phyloP scores from a whole-genome alignment of 1,140 invertebrate species.

The Lutraria rhynchaena region DNA sequence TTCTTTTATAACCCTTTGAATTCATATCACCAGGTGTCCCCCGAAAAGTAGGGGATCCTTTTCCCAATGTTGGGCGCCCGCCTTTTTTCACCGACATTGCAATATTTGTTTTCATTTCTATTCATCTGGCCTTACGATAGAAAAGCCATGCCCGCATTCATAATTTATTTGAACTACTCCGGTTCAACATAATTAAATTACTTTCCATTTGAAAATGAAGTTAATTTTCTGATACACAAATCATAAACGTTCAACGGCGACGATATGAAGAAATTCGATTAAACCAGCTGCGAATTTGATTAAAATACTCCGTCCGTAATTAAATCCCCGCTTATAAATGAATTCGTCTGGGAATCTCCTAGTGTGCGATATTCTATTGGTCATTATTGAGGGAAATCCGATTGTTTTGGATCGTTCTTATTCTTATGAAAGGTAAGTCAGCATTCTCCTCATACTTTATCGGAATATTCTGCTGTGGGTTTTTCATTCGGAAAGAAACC shows the following conservation, averaged over 20 bases:
- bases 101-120: slow-evolving; percentile 32
- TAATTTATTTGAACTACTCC: slow-evolving; percentile 22
- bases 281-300: slow-evolving; percentile 39
- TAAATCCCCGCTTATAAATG: not conserved
- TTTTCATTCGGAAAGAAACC: slow-evolving; percentile 1
- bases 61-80: not conserved
- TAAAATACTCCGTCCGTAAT: slow-evolving; percentile 18
- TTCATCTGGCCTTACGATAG: not conserved
- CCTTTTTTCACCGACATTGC: not conserved
- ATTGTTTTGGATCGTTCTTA: slow-evolving; percentile 1
- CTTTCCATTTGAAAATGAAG: slow-evolving; percentile 22
- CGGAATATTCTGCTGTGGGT: slow-evolving; percentile 7
- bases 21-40: slow-evolving; percentile 15
- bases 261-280: slow-evolving; percentile 26
- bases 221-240: slow-evolving; percentile 34
- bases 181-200: slow-evolving; percentile 38
- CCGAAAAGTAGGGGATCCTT: not conserved
- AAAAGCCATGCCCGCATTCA: slow-evolving; percentile 13
- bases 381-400: slow-evolving; percentile 11
- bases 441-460: not conserved
- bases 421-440: slow-evolving; percentile 1
- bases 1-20: not conserved
- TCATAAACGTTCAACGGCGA: not conserved
- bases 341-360: not conserved
- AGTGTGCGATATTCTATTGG: slow-evolving; percentile 5